phyloP scores from a whole-genome alignment of 2,113 vertebrate genomes.

The Cathartes aura region DNA sequence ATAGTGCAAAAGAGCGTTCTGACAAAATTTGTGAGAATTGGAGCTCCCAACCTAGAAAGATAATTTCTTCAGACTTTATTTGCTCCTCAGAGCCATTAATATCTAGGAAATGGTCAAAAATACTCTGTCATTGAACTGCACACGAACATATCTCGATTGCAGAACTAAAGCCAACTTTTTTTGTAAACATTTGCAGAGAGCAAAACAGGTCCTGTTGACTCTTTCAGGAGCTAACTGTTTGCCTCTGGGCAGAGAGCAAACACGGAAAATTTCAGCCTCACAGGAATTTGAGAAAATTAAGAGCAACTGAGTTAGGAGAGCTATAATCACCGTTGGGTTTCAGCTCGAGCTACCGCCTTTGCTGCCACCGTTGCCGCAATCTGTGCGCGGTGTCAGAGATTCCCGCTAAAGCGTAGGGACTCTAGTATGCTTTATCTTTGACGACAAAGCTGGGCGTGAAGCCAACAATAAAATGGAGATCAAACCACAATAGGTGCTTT shows the following conservation, averaged over 20 bases:
- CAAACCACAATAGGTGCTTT: not conserved
- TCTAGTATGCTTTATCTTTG: not conserved
- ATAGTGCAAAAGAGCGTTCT: not conserved
- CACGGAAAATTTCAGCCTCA: not conserved
- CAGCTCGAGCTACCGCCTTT: not conserved
- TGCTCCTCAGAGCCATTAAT: not conserved
- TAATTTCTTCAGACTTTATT: not conserved
- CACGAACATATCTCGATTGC: accelerated
- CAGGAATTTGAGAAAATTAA: not conserved
- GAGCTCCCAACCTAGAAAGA: not conserved
- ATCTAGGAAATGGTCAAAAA: not conserved
- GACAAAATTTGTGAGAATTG: not conserved
- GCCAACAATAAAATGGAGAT: not conserved
- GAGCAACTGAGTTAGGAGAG: not conserved
- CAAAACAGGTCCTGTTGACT: not conserved
- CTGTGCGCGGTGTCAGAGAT: accelerated
- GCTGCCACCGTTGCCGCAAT: accelerated
- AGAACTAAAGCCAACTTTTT: not conserved
- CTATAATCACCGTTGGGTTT: not conserved
- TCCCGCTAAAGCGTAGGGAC: not conserved
- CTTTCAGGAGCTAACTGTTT: not conserved
- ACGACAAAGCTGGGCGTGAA: not conserved
- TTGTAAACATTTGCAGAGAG: not conserved
- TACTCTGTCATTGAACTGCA: no score
- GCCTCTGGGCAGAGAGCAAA: not conserved